Base-by-base conservation (phyloP, 1,140 invertebrate species). In the Anastrepha ludens region DNA sequence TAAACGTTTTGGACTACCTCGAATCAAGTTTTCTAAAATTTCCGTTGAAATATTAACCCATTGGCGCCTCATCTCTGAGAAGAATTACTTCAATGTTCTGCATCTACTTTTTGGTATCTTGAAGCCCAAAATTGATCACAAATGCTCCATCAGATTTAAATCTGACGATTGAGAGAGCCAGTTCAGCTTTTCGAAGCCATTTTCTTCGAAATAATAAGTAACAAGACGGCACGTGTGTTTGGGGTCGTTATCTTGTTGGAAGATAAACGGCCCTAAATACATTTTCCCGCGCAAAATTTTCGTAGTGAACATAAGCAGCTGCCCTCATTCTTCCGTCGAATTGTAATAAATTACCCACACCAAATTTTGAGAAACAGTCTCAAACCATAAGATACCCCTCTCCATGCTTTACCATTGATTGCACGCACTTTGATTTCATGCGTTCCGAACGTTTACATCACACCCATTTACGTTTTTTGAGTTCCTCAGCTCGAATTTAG, bases 151-250 rank as follows among this genome's bases (percentile, higher is more conserved):
- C 13, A 60, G 81, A 78, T 90, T 90, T 29, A 90, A 20, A 70
- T 90, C 89, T 29, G 90, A 88, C 13, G 81, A 86, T 62, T 93
- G 91, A 50, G 92, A 87, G n/a, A 91, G 90, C 85, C 87, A 90
- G 58, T 90, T 44, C 7, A 92, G 70, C 86, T 90, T 59, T 86
- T 86, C 20, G 8, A 17, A n/a, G 67, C 15, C 50, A 50, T 88
- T 81, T 41, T 88, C 88, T 7, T 88, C 64, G 64, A 93, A 87
- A 88, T 88, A 93, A 50, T 89, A 47, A 62, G 89, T 89, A 1
- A 88, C 88, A 29, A 89, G 85, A 17, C 86, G 47, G 9, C 89
- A 78, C 3, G 89, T 91, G 74, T 93, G 91, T 81, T 93, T 93
- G 11, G 29, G 29, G 29, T 29, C 29, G 29, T 29, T 29, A 1